Evolutionary conservation across 2,797 vertebrate genomes (phyloP).

Genomic region (Mareca penelope): DNA sequence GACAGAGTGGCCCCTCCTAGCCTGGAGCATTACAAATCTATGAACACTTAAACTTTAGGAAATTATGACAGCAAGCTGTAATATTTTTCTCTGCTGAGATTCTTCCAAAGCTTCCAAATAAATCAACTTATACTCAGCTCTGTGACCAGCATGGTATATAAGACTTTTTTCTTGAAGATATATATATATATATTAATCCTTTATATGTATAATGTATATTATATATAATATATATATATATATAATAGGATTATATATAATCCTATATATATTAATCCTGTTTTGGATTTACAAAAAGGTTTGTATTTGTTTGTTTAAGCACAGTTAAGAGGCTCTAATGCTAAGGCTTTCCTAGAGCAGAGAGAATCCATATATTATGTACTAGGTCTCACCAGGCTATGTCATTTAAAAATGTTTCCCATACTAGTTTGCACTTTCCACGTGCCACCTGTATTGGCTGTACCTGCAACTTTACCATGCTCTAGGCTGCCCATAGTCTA

Average conservation of each 20-base stretch:
- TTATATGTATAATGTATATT: background rate
- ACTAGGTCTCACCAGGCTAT: background rate
- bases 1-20: conserved; percentile 2
- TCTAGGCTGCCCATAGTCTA: background rate
- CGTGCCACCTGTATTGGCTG: rapidly evolving
- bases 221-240: too few relatives aligned
- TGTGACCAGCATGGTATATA: background rate
- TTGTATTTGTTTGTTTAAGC: background rate
- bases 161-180: background rate
- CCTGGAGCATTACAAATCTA: conserved; percentile 26
- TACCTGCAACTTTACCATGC: background rate
- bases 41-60: conserved; percentile 19
- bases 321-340: background rate
- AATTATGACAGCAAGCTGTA: conserved; percentile 27
- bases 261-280: background rate
- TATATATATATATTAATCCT: background rate
- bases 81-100: conserved; percentile 34
- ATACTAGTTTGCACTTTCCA: background rate
- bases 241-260: too few relatives aligned
- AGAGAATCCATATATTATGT: background rate
- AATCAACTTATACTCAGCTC: conserved; percentile 11
- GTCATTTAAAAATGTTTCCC: background rate
- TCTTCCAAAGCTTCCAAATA: conserved; percentile 27
- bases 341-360: background rate
- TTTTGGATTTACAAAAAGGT: background rate